Evolutionary conservation across 2,797 vertebrate genomes (phyloP), one percentile per base, ranked within the genome.

Genomic region (Enteromius afrohamiltoni): DNA sequence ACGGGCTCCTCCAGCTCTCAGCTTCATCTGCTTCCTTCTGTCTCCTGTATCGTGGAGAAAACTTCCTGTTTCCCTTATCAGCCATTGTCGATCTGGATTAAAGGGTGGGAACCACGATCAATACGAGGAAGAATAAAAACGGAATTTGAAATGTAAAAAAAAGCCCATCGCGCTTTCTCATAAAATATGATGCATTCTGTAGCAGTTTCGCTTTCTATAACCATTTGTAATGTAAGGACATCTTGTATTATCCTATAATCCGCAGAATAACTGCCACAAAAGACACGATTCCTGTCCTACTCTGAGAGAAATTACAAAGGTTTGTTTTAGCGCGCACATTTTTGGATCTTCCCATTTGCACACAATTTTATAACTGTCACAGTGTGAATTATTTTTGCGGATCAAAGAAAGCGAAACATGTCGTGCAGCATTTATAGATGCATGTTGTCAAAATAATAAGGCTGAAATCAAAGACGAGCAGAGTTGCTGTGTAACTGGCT

Each of bases 1-100:
- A 83, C 7, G 89, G 87, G 88, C 34, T 89, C 90, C 92, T 94
- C 94, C 94, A 95, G 71, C 88, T 91, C 67, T 95, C 93, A 2
- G 92, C 89, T 73, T 94, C 94, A 84, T 92, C 92, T 47, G 91
- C 42, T 17, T 79, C 77, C 29, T 49, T 51, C 62, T 17, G 77
- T 17, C 42, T 65, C 40, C 47, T 34, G 62, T 79, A 79, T 37
- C 77, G 77, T 0, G 77, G 77, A 65, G 77, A 65, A 64, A 67
- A 79, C 68, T 64, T 82, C 42, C 71, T 45, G 77, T 79, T 67
- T 79, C 49, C 49, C 9, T 49, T 51, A 16, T 37, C 62, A 16
- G 60, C 45, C 77, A 79, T 79, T 23, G 26, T 37, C 11, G 42
- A 34, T 79, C 77, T 79, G 19, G 26, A 62, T 62, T 45, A 23